These are phyloP conservation scores for Echeneis naucrates DNA, from an alignment of 2,797 vertebrate genomes.

Conservation along the genomic window DNA sequence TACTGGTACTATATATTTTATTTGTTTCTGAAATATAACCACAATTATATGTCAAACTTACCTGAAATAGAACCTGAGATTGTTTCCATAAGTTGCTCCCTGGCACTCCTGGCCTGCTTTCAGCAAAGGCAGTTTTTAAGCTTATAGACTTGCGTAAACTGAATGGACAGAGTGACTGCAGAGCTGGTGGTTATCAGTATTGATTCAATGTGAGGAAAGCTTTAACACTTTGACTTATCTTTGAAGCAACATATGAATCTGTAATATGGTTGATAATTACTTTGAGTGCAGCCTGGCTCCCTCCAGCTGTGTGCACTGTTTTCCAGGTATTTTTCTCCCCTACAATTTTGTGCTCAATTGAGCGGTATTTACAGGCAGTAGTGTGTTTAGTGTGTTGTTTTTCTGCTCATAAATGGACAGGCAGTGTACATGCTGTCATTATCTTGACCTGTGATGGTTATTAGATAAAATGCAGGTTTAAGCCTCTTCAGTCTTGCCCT, in stretches of 20 bases:
- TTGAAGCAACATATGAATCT: background rate
- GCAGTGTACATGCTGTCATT: background rate
- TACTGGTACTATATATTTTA: background rate
- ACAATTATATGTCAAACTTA: background rate
- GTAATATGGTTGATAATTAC: background rate
- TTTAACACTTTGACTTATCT: background rate
- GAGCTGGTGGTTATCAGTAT: background rate
- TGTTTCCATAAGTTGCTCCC: no score
- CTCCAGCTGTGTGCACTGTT: constrained; percentile 1
- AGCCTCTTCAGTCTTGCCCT: no score
- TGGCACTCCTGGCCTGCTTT: no score
- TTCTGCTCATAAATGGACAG: constrained; percentile 2
- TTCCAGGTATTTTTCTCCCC: background rate
- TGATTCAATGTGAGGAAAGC: background rate
- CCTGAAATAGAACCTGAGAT: background rate
- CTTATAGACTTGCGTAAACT: background rate
- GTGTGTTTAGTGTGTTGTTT: background rate
- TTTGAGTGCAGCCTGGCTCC: background rate
- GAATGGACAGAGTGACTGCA: background rate
- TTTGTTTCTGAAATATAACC: background rate
- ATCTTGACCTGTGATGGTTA: no score
- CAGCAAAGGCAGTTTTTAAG: no score
- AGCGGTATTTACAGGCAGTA: constrained; percentile 1
- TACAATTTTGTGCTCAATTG: background rate
- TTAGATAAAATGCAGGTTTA: no score